These are phyloP conservation scores for Cryptocephalus primarius DNA, from an alignment of 2,888 invertebrate genomes.

Conservation along the genomic window DNA sequence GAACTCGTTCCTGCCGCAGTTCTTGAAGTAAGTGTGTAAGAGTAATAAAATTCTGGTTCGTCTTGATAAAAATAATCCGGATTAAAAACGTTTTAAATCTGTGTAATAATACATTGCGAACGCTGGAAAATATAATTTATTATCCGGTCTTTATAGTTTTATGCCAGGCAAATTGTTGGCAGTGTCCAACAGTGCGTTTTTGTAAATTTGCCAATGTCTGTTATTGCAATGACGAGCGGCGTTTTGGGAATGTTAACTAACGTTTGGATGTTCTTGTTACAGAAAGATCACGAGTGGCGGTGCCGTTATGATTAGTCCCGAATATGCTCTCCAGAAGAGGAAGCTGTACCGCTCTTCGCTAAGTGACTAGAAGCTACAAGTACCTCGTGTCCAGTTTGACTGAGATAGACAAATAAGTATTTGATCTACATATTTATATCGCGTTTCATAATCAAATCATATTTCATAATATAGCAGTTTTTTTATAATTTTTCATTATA, in stretches of 20 bases:
- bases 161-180: background rate
- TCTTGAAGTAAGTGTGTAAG: slow-evolving; percentile 70
- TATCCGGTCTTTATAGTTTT: background rate
- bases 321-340: slow-evolving; percentile 78
- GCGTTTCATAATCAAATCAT: too few species aligned
- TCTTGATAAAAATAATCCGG: background rate
- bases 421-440: too few species aligned
- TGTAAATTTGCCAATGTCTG: too few species aligned
- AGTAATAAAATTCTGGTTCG: too few species aligned
- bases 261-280: slow-evolving; percentile 25
- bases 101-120: background rate
- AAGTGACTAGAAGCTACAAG: too few species aligned
- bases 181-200: background rate
- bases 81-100: background rate
- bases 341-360: slow-evolving; percentile 64
- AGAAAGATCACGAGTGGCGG: slow-evolving; percentile 77
- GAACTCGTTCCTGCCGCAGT: slow-evolving; percentile 76
- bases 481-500: too few species aligned
- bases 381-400: too few species aligned
- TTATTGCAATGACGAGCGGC: too few species aligned
- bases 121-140: background rate
- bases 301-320: slow-evolving; percentile 77
- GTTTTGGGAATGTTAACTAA: background rate
- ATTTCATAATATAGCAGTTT: too few species aligned
- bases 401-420: too few species aligned